Conservation (phyloP, 2,797 vertebrate genomes). For the Catostomus latipinnis region DNA sequence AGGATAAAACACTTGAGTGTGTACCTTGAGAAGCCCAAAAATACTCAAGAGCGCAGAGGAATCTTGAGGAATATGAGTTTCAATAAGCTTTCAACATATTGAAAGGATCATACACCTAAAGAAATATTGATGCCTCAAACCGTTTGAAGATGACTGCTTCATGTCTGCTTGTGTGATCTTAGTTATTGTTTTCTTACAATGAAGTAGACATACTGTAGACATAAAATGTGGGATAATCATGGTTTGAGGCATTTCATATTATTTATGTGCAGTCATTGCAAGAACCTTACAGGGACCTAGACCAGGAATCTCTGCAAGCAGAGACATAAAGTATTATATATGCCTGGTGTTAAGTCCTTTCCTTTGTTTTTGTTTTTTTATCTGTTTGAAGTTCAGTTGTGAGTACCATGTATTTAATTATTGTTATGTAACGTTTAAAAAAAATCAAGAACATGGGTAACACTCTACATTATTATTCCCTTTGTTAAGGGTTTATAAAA, state of each 20-base stretch:
- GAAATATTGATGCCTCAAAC: conserved; percentile 12
- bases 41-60: neutral
- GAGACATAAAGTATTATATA: neutral
- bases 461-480: too few relatives aligned
- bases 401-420: neutral
- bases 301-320: conserved; percentile 5
- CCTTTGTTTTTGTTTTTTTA: neutral
- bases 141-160: conserved; percentile 15
- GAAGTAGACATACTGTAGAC: neutral
- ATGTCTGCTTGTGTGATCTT: conserved; percentile 1
- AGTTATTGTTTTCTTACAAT: conserved; percentile 1
- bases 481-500: too few relatives aligned
- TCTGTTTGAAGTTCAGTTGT: conserved; percentile 23
- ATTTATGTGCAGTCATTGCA: neutral
- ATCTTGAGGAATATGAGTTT: conserved; percentile 3
- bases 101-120: neutral
- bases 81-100: conserved; percentile 1
- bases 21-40: neutral
- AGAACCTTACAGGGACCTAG: neutral
- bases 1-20: conserved; percentile 18
- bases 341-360: neutral
- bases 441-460: neutral
- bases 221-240: neutral
- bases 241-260: conserved; percentile 6
- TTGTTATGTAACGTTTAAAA: neutral